A percentile compares a stretch with the other conserved stretches of the same genome.
These are phyloP conservation scores for Chrosomus eos DNA, from an alignment of 2,797 vertebrate species.

Conservation along the genomic window DNA sequence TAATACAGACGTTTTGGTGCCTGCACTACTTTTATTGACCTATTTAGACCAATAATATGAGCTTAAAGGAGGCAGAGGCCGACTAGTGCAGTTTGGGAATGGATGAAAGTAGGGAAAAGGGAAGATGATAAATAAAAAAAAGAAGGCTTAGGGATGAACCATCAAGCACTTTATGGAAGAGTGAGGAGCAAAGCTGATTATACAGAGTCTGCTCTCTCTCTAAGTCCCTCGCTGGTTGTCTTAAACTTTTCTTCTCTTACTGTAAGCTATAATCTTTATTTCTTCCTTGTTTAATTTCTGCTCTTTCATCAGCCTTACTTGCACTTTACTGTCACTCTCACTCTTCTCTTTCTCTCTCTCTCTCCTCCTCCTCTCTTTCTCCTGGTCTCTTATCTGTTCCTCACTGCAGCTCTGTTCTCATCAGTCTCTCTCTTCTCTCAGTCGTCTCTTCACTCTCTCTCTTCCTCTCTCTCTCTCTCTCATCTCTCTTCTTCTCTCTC, in stretches of 20 bases:
- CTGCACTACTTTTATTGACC: conserved; percentile 38
- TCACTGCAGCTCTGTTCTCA: no score
- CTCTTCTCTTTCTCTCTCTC: not conserved
- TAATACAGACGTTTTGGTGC: conserved; percentile 12
- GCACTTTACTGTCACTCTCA: conserved; percentile 15
- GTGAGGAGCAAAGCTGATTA: conserved; percentile 54
- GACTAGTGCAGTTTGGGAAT: conserved; percentile 35
- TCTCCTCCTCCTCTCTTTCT: not conserved
- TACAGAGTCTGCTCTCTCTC: conserved; percentile 34
- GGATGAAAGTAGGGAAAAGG: conserved; percentile 11
- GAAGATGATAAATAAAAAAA: conserved; percentile 39
- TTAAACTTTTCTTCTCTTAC: conserved; percentile 43
- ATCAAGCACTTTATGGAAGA: conserved; percentile 39
- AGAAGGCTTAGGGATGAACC: conserved; percentile 34
- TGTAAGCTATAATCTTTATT: conserved; percentile 43
- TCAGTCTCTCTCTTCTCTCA: not conserved
- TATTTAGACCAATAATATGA: conserved; percentile 20
- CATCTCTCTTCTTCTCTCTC: no score
- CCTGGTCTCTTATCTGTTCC: not conserved
- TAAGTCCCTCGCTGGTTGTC: conserved; percentile 34
- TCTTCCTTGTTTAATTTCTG: conserved; percentile 38
- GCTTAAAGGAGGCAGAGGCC: not conserved
- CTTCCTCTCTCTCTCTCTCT: no score
- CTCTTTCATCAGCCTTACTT: conserved; percentile 42
- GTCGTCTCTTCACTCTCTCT: no score